Base-by-base conservation (phyloP, 2,888 invertebrate species). In the Kryphioiulus occultus region DNA sequence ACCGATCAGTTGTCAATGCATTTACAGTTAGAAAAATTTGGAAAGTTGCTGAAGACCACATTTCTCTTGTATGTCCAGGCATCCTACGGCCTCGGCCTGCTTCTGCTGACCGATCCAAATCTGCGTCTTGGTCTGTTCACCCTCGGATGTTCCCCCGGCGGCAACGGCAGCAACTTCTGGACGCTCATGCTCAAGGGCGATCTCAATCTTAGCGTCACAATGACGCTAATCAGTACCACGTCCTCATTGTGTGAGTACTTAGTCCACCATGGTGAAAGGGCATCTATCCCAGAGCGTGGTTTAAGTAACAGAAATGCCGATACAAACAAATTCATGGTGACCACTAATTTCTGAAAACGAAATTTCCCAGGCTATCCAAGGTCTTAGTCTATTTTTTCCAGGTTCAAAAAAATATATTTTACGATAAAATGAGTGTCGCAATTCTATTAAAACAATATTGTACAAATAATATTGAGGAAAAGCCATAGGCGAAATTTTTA, bases 151-250 rank as follows among this genome's bases (percentile, higher is more conserved):
- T 91, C 92, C 87, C 93, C 93, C 19, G 93, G 93, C 12, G 93
- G 93, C 5, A 93, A 92, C 0, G 91, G 92, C 10, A 93, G 93
- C 89, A 94, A 93, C 90, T 92, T 93, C 90, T 94, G 93, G 92
- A 92, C 93, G 3, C 91, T 92, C 53, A 91, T 93, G 22, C 91
- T 93, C 30, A 91, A 92, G 83, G 93, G 93, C 4, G 93, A 94
- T 90, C 91, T 93, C 78, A 92, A 93, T 88, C 91, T 94, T 10
- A 93, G 93, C 78, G 92, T 93, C 59, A 93, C 93, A 85, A 93
- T 93, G 93, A 93, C 93, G 3, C 92, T 93, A 88, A 89, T 93
- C 87, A 93, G 92, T 88, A 93, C 92, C 12, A 88, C 93, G 0
- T 91, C 91, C 10, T 92, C 93, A 4, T 89, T 93, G 53, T 93